Percentiles rank a stretch among this genome's conserved stretches.
Conservation (phyloP, 2,797 vertebrate species). For the Mycteria americana region DNA sequence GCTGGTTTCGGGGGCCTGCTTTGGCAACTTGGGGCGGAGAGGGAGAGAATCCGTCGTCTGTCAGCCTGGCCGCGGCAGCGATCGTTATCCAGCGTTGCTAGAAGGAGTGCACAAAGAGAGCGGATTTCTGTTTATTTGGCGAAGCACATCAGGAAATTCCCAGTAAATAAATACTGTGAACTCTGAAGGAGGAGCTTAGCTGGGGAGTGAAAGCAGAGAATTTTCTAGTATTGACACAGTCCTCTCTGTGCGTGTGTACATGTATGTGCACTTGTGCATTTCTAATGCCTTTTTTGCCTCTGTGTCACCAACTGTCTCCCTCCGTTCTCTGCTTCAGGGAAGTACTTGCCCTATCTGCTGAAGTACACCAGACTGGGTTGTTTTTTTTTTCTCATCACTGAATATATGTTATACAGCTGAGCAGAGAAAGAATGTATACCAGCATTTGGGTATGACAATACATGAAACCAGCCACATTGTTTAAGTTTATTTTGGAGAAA, state of each 20-base stretch:
- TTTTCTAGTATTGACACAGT: constrained; percentile 56
- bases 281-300: background rate
- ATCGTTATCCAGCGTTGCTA: background rate
- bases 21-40: background rate
- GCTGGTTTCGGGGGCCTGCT: background rate
- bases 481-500: constrained; percentile 8
- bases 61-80: background rate
- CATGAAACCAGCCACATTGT: background rate
- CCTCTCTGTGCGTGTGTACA: background rate
- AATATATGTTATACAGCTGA: background rate
- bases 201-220: constrained; percentile 51
- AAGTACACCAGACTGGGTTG: background rate
- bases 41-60: no score
- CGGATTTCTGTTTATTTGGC: background rate
- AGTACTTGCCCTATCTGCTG: background rate
- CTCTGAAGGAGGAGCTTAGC: constrained; percentile 49
- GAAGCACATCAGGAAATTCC: constrained; percentile 29
- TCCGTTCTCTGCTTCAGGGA: constrained; percentile 38
- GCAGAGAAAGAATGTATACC: background rate
- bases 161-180: constrained; percentile 29
- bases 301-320: background rate
- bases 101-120: background rate
- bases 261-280: background rate
- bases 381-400: background rate
- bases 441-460: background rate